These are phyloP conservation scores for Plemyria rubiginata DNA, from an alignment of 2,888 invertebrate genomes.

Conservation along the genomic window DNA sequence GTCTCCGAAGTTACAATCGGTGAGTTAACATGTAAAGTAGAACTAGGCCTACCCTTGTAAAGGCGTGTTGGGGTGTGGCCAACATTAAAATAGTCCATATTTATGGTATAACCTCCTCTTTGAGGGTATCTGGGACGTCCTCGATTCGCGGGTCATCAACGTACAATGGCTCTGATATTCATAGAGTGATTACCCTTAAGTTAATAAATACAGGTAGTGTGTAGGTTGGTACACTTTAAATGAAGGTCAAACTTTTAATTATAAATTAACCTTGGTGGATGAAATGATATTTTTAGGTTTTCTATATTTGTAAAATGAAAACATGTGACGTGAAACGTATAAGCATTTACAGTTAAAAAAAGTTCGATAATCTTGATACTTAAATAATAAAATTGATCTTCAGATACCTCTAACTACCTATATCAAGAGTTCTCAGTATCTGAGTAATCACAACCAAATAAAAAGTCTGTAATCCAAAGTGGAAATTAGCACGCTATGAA, in stretches of 20 bases:
- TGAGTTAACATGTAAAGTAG: conserved; percentile 22
- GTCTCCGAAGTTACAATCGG: background rate
- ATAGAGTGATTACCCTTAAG: conserved; percentile 42
- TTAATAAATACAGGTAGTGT: conserved; percentile 11
- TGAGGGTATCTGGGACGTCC: conserved; percentile 58
- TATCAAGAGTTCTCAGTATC: conserved; percentile 39
- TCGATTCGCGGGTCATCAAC: conserved; percentile 56
- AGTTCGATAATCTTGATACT: background rate
- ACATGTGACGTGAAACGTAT: too few species aligned
- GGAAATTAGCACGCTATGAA: conserved; percentile 42
- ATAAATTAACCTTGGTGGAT: background rate
- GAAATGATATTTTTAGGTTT: background rate
- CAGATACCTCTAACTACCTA: conserved; percentile 29
- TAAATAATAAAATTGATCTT: background rate
- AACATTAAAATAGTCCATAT: conserved; percentile 46
- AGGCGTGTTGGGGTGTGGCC: conserved; percentile 52
- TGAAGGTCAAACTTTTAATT: conserved; percentile 14
- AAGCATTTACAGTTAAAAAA: background rate
- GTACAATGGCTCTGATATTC: conserved; percentile 48
- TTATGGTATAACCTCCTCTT: conserved; percentile 49
- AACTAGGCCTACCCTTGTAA: conserved; percentile 41
- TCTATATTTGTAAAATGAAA: background rate
- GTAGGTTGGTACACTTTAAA: background rate
- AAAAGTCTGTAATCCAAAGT: conserved; percentile 43
- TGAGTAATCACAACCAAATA: conserved; percentile 48